phyloP scores from a whole-genome alignment of 2,797 vertebrate genomes.

The Platalea minor region DNA sequence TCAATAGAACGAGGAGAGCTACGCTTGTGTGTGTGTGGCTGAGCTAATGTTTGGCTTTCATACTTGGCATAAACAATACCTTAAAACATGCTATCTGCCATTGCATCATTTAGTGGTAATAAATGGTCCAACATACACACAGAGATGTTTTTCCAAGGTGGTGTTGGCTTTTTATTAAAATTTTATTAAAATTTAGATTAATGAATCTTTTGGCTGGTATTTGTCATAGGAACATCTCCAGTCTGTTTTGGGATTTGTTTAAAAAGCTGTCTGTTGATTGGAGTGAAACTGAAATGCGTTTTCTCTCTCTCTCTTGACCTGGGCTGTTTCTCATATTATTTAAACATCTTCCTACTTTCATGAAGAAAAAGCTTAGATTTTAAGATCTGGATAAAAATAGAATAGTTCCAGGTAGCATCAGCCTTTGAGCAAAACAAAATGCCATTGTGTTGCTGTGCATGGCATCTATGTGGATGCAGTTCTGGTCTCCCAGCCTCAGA shows the following conservation, averaged over 20 bases:
- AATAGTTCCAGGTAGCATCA: neutral
- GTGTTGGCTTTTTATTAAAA: neutral
- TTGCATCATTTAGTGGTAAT: neutral
- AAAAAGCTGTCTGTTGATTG: conserved; percentile 7
- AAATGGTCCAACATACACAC: neutral
- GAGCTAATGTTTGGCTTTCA: neutral
- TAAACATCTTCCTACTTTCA: neutral
- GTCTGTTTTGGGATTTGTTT: conserved; percentile 24
- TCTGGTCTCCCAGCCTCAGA: neutral
- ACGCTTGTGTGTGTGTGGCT: neutral
- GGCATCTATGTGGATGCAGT: neutral
- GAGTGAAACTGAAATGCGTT: neutral
- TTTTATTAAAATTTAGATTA: too few species aligned
- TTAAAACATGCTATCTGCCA: neutral
- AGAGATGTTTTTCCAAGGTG: neutral
- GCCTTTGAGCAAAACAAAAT: neutral
- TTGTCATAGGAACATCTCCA: neutral
- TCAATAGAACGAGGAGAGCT: neutral
- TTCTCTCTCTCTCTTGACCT: neutral
- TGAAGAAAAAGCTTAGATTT: neutral
- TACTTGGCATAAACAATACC: neutral
- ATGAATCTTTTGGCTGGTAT: neutral
- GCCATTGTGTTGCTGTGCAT: neutral
- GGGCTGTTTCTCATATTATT: neutral
- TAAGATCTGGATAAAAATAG: neutral